These are phyloP conservation scores for Anarhynchus alexandrinus DNA, from an alignment of 2,113 vertebrate genomes.

Conservation along the genomic window DNA sequence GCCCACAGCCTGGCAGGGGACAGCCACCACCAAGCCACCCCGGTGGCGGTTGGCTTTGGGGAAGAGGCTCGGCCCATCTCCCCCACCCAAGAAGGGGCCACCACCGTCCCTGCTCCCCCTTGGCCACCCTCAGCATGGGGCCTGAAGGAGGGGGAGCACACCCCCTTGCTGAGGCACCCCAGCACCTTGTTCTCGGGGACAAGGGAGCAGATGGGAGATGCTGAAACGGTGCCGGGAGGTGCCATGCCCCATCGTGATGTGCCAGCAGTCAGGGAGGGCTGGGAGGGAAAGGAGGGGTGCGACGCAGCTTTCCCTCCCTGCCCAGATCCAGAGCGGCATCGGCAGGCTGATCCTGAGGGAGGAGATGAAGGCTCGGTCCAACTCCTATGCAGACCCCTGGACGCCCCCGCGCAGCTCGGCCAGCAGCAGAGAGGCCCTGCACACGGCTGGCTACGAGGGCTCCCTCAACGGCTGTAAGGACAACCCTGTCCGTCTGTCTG, in stretches of 20 bases:
- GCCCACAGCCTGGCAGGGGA: neutral
- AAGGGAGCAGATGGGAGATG: neutral
- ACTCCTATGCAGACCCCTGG: conserved; percentile 96
- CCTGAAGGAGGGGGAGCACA: neutral
- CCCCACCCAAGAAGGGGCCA: neutral
- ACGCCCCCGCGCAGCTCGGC: conserved; percentile 91
- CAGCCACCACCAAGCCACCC: neutral
- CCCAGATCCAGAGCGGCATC: conserved; percentile 93
- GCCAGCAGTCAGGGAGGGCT: neutral
- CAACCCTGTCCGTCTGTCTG: accelerated
- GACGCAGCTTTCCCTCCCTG: neutral
- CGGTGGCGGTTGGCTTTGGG: accelerated
- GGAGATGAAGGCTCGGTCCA: conserved; percentile 97
- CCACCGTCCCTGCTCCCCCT: neutral
- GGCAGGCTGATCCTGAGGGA: conserved; percentile 97
- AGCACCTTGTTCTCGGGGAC: neutral
- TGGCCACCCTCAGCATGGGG: accelerated
- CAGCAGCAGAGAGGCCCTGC: conserved; percentile 95
- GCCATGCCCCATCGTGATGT: accelerated
- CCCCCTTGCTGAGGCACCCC: neutral
- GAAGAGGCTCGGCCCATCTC: neutral
- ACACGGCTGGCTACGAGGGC: conserved; percentile 85
- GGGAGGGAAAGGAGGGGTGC: neutral
- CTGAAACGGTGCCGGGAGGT: accelerated
- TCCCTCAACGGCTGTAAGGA: conserved; percentile 95